Percentiles rank a stretch among this genome's conserved stretches.
Conservation (phyloP, 2,797 vertebrate genomes). For the Pipistrellus pygmaeus region DNA sequence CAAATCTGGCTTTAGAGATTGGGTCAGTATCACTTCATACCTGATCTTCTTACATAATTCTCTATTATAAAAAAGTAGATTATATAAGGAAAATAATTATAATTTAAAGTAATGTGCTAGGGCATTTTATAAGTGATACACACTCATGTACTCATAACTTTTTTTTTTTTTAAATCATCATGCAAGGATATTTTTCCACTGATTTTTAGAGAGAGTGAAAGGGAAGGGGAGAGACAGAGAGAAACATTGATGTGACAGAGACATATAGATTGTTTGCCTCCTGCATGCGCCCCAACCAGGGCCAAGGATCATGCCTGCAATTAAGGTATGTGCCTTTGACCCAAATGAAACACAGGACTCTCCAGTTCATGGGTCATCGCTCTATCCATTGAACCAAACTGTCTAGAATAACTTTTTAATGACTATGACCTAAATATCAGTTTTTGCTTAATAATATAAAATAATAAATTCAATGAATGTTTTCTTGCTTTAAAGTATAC, state of each 20-base stretch:
- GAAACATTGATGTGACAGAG: too few relatives aligned
- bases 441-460: constrained; percentile 31
- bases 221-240: too few relatives aligned
- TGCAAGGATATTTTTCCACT: too few relatives aligned
- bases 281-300: too few relatives aligned
- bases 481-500: constrained; percentile 51
- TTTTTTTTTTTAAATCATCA: too few relatives aligned
- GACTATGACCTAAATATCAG: not conserved
- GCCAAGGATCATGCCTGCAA: too few relatives aligned
- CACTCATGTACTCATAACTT: not conserved
- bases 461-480: not conserved
- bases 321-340: too few relatives aligned
- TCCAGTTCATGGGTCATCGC: too few relatives aligned
- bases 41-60: not conserved
- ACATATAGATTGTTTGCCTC: too few relatives aligned
- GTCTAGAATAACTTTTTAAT: not conserved
- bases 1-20: not conserved
- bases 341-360: too few relatives aligned
- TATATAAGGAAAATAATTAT: not conserved
- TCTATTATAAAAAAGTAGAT: constrained; percentile 22
- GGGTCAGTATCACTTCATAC: constrained; percentile 29
- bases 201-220: too few relatives aligned
- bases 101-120: constrained; percentile 4
- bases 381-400: too few relatives aligned
- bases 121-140: constrained; percentile 25